Base-by-base conservation (phyloP, 2,888 invertebrate species). In the Strigamia maritima region DNA sequence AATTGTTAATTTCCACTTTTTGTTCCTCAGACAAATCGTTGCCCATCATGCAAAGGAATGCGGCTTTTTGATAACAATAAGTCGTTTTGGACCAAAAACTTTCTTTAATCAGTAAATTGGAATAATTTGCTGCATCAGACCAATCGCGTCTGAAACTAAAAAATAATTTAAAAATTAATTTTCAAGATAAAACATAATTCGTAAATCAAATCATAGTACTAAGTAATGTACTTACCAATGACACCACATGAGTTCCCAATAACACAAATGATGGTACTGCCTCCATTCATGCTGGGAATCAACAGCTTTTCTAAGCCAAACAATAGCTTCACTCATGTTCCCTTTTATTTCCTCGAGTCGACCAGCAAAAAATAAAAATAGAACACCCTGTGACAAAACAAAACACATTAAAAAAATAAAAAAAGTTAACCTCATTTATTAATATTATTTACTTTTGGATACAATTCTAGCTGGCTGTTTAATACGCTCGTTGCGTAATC, bases 201-300 rank as follows among this genome's bases (percentile, higher is more conserved):
- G 31, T 10, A 26, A 31, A 75, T 0, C 2, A 31, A 28, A 16
- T 14, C 14, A 31, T 0, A 70, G 4, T 3, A 22, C 1, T 16
- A 16, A 70, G 1, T 2, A 70, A 24, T n/a, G n/a, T n/a, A 28
- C 86, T 86, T 86, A 93, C 93, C 93, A 91, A 84, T 93, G 91
- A 0, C 93, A 91, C 95, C 95, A 97, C 89, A 95, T 90, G 44
- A 97, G 88, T 85, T 97, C 97, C 97, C 97, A 98, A 85, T 91
- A 95, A 86, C 96, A 95, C 3, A 97, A 87, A 85, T 97, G 95
- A 85, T 95, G 94, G 86, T 97, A 95, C 86, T 97, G 96, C 0
- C 91, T 90, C 94, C 96, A 97, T 75, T 93, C 88, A 80, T 90
- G 87, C 84, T 96, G 95, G 2, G 93, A 93, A 81, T 90, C 89